Evolutionary conservation across 2,797 vertebrate genomes (phyloP).

Genomic region (Zalophus californianus): DNA sequence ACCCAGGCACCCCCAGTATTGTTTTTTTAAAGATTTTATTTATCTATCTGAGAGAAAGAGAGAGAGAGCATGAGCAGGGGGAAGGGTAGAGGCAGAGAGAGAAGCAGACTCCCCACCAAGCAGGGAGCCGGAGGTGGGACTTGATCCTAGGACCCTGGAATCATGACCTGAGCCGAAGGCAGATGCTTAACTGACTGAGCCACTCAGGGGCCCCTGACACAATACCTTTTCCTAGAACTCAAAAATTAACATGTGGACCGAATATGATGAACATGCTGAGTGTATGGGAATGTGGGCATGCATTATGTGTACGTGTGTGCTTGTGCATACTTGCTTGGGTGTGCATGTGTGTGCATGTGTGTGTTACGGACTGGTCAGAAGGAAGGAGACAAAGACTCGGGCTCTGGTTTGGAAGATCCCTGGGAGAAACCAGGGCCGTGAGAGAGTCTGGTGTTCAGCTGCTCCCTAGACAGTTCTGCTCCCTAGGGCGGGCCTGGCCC

Average conservation of each 20-base stretch:
- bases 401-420: not conserved
- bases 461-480: not conserved
- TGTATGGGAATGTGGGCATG: not conserved
- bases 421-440: not conserved
- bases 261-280: not conserved
- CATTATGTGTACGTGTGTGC: too few relatives aligned
- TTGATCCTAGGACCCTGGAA: not conserved
- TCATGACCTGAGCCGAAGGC: not conserved
- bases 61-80: not conserved
- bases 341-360: not conserved
- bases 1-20: too few relatives aligned
- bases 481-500: not conserved
- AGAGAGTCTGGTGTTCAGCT: not conserved
- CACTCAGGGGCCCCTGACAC: too few relatives aligned
- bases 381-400: not conserved
- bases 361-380: not conserved
- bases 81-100: not conserved
- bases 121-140: fast-evolving
- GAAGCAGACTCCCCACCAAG: not conserved
- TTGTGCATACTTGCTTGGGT: not conserved
- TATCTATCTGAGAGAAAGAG: not conserved
- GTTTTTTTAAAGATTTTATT: not conserved
- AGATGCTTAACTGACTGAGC: not conserved
- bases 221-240: not conserved
- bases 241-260: not conserved